A percentile compares a stretch with the other conserved stretches of the same genome.
These are phyloP conservation scores for Trichogramma evanescens DNA, from an alignment of 2,888 invertebrate genomes.

Conservation along the genomic window DNA sequence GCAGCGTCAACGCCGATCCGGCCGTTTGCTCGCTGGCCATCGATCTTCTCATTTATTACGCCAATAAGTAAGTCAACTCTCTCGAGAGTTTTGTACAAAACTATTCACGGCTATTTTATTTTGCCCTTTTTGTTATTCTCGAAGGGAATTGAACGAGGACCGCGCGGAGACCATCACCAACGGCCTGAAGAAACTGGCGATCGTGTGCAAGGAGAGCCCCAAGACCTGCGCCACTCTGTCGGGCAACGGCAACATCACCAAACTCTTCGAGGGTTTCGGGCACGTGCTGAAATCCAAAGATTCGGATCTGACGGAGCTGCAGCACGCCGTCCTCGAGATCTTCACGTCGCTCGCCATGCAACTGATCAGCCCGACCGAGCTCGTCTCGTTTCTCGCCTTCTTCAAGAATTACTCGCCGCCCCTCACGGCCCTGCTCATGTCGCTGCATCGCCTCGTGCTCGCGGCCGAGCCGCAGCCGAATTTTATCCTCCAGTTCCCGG, in stretches of 20 bases:
- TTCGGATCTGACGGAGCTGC: conserved; percentile 52
- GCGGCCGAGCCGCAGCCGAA: conserved; percentile 53
- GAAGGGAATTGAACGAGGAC: conserved; percentile 37
- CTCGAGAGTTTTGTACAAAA: background rate
- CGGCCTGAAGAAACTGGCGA: conserved; percentile 42
- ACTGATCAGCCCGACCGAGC: conserved; percentile 51
- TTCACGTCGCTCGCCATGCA: conserved; percentile 53
- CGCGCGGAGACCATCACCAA: conserved; percentile 34
- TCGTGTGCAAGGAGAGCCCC: conserved; percentile 45
- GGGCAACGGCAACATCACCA: conserved; percentile 42
- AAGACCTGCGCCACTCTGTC: conserved; percentile 47
- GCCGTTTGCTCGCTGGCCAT: conserved; percentile 56
- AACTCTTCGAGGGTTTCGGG: conserved; percentile 45
- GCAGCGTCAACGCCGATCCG: conserved; percentile 53
- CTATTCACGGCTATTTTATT: background rate
- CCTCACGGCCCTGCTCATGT: conserved; percentile 51
- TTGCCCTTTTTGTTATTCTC: conserved; percentile 5
- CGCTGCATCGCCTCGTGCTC: conserved; percentile 50
- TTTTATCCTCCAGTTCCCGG: conserved; percentile 54
- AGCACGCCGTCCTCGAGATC: conserved; percentile 60
- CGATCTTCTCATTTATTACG: conserved; percentile 54
- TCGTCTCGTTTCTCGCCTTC: conserved; percentile 56
- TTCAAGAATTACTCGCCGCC: conserved; percentile 54
- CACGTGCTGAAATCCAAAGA: conserved; percentile 36
- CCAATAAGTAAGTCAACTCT: conserved; percentile 49